phyloP scores from a whole-genome alignment of 2,113 vertebrate genomes.

The Conger conger region DNA sequence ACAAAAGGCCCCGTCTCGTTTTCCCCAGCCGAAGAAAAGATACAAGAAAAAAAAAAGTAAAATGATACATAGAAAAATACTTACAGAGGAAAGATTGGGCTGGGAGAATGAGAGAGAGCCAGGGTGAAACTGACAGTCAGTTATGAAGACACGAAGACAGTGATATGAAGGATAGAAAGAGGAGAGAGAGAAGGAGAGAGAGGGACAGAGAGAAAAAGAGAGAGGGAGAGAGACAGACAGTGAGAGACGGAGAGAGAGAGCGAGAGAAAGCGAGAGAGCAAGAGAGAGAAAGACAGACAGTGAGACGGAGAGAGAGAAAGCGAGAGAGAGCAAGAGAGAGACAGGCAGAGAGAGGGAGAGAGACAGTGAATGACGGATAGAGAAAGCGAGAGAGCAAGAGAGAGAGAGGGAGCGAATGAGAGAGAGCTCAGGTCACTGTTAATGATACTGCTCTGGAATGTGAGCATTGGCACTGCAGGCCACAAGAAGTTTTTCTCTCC shows the following conservation, averaged over 20 bases:
- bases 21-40: not conserved
- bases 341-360: not conserved
- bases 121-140: not conserved
- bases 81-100: not conserved
- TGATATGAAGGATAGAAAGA: not conserved
- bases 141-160: not conserved
- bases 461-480: slow-evolving; percentile 9
- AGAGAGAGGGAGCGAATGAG: not conserved
- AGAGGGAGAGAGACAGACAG: not conserved
- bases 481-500: slow-evolving; percentile 1
- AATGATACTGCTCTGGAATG: slow-evolving; percentile 33
- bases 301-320: not conserved
- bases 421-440: slow-evolving; percentile 11
- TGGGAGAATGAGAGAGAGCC: not conserved
- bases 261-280: not conserved
- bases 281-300: not conserved
- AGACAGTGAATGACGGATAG: not conserved
- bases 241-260: not conserved
- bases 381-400: not conserved
- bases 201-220: not conserved
- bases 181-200: not conserved
- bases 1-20: not conserved
- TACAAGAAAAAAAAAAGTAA: not conserved
- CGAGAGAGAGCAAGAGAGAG: not conserved
- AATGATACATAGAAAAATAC: not conserved